phyloP scores from a whole-genome alignment of 35 echinoderm and acorn worm species.

The Apostichopus parvimensis region DNA sequence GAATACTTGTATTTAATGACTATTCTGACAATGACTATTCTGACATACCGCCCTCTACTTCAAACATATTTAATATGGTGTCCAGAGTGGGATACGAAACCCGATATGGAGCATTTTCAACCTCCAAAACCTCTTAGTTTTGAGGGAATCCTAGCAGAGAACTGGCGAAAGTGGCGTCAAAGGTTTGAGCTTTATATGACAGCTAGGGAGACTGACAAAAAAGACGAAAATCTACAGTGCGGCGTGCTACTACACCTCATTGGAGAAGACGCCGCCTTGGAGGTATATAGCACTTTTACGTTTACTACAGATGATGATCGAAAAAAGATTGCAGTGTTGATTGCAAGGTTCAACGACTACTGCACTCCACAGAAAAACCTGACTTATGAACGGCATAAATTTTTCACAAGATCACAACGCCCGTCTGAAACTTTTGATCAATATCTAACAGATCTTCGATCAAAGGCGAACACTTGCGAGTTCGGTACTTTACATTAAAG shows the following conservation, averaged over 20 bases:
- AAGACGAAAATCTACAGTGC: not conserved
- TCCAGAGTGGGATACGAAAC: too few relatives aligned
- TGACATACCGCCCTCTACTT: too few relatives aligned
- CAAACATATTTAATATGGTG: too few relatives aligned
- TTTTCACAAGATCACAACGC: not conserved
- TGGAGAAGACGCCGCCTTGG: constrained; percentile 14
- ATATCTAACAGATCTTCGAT: not conserved
- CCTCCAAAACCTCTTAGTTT: not conserved
- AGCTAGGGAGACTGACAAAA: not conserved
- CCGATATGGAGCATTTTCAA: not conserved
- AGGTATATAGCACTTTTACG: constrained; percentile 65
- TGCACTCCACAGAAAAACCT: constrained; percentile 36
- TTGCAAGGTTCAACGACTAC: constrained; percentile 16
- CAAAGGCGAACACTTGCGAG: constrained; percentile 13
- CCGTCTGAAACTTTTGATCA: not conserved
- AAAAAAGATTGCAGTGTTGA: not conserved
- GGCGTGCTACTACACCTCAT: not conserved
- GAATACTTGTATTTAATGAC: too few relatives aligned
- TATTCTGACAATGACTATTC: too few relatives aligned
- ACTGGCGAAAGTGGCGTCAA: not conserved
- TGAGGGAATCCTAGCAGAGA: not conserved
- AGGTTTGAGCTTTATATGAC: not conserved
- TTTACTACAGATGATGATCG: not conserved
- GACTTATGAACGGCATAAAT: constrained; percentile 58
- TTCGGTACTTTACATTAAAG: constrained; percentile 1